Conservation (phyloP, 2,113 vertebrate species). For the Lipotes vexillifer region DNA sequence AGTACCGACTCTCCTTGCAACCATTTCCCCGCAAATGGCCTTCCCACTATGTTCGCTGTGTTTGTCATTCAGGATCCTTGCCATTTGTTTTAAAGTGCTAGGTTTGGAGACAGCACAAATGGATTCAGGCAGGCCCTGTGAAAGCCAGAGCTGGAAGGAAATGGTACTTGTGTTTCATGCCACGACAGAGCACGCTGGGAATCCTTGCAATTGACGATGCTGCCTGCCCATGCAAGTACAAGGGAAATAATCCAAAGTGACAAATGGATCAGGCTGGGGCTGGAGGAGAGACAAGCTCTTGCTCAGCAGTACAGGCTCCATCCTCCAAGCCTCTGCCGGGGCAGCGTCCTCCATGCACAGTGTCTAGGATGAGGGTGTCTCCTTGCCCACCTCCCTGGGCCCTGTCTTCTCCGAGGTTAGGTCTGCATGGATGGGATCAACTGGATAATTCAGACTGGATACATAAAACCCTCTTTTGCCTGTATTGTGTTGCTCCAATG, state of each 20-base stretch:
- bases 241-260: constrained; percentile 53
- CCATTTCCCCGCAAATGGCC: constrained; percentile 69
- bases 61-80: constrained; percentile 65
- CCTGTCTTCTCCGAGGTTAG: not conserved
- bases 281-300: not conserved
- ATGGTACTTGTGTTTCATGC: constrained; percentile 47
- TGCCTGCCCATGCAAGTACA: constrained; percentile 19
- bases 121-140: constrained; percentile 7
- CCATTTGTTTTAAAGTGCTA: constrained; percentile 63
- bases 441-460: not conserved
- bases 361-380: not conserved
- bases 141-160: constrained; percentile 49
- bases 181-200: constrained; percentile 49
- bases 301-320: not conserved
- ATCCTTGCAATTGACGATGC: constrained; percentile 9
- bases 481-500: not conserved
- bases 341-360: accelerated
- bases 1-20: constrained; percentile 73
- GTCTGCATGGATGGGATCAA: not conserved
- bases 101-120: constrained; percentile 55
- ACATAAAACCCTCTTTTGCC: not conserved
- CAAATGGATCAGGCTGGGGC: not conserved
- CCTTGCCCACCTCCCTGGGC: not conserved
- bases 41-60: constrained; percentile 40
- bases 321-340: not conserved